These are phyloP conservation scores for Salvelinus fontinalis DNA, from an alignment of 2,113 vertebrate species.

Conservation along the genomic window DNA sequence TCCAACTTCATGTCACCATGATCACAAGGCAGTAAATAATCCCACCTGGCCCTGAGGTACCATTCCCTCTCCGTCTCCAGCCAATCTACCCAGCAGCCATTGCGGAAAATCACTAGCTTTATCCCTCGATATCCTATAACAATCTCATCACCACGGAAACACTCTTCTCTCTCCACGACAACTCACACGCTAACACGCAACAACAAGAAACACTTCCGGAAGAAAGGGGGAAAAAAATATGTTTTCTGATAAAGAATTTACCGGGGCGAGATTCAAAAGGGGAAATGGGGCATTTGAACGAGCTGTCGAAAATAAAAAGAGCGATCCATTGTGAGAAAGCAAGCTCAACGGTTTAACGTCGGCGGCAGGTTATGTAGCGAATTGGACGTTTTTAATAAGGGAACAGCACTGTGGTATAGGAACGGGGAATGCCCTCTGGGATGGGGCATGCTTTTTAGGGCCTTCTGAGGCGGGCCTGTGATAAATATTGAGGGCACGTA, in stretches of 20 bases:
- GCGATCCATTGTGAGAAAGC: conserved; percentile 1
- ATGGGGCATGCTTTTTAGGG: neutral
- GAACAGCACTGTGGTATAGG: neutral
- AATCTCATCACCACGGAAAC: conserved; percentile 1
- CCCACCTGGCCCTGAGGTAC: neutral
- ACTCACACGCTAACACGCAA: neutral
- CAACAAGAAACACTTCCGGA: neutral
- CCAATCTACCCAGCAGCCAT: neutral
- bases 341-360: neutral
- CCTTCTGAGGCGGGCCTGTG: neutral
- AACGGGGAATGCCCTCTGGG: neutral
- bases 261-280: neutral
- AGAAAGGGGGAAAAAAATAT: neutral
- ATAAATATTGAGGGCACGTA: neutral
- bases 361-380: neutral
- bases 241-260: conserved; percentile 2
- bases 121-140: neutral
- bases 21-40: neutral
- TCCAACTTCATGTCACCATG: neutral
- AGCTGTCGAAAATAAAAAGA: neutral
- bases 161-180: neutral
- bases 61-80: neutral
- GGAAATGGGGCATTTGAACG: neutral
- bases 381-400: neutral
- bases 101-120: neutral